Base-by-base conservation (phyloP, 2,888 invertebrate species). In the Megalurothrips usitatus region DNA sequence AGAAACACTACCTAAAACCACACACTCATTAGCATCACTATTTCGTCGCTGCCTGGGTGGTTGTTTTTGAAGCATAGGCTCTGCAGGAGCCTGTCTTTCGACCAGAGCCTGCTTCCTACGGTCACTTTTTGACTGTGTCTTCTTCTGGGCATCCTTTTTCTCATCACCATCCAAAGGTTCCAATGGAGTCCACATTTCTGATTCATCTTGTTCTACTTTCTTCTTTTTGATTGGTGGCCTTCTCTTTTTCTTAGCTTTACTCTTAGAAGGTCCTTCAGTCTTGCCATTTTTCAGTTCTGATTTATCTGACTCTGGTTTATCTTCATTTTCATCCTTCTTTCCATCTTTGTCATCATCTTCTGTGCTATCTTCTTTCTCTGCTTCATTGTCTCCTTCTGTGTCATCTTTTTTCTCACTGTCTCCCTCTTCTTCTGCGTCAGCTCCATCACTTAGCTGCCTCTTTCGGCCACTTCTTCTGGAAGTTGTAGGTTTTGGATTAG, bases 41-140 rank as follows among this genome's bases (percentile, higher is more conserved):
- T 75, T 75, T 0, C 68, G 68, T 12, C 68, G 68, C 9, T 26
- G 68, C 4, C 68, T n/a, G 8, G 68, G 68, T 26, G 23, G 68
- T 75, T 75, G 68, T 26, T 75, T 75, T 26, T 75, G 68, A 75
- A 75, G 68, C 68, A 75, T 75, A 11, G 68, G 68, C 68, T 75
- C 68, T 26, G 68, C 68, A 26, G 68, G 68, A 26, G 68, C 68
- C 23, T 75, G 68, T 12, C 68, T 23, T 26, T 75, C 68, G 26
- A 75, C 26, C 23, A 75, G 12, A 75, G 68, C 68, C 26, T 75
- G 68, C 23, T 75, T 75, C 10, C 68, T 23, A 26, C 68, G 23
- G 10, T 75, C 68, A 75, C 68, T 75, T 75, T 75, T 75, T 10
- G 68, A 23, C 26, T 75, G 68, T 11, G 68, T 12, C 26, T 75